These are phyloP conservation scores for Melanotaenia boesemani DNA, from an alignment of 2,797 vertebrate species.

Conservation along the genomic window DNA sequence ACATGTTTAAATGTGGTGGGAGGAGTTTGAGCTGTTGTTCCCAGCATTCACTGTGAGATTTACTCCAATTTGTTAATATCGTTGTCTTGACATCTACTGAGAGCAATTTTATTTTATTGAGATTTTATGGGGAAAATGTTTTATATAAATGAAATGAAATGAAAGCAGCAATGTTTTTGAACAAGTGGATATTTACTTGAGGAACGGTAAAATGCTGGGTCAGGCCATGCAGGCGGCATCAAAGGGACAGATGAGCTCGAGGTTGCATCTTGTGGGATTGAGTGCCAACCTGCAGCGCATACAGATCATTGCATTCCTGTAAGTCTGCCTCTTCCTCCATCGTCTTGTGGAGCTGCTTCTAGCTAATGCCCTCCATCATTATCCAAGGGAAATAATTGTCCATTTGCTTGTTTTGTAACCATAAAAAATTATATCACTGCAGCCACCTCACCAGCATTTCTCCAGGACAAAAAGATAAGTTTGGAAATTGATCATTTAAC, in stretches of 20 bases:
- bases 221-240: conserved; percentile 35
- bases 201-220: conserved; percentile 45
- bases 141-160: conserved; percentile 77
- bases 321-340: conserved; percentile 44
- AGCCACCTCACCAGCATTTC: conserved; percentile 63
- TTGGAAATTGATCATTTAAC: conserved; percentile 2
- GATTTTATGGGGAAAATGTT: conserved; percentile 78
- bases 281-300: conserved; percentile 40
- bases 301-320: conserved; percentile 33
- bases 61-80: conserved; percentile 76
- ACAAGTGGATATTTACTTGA: conserved; percentile 65
- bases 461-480: conserved; percentile 47
- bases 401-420: not conserved
- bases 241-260: conserved; percentile 47
- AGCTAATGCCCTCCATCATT: conserved; percentile 28
- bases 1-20: conserved; percentile 41
- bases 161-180: conserved; percentile 70
- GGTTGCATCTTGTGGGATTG: conserved; percentile 56
- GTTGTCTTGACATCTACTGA: conserved; percentile 79
- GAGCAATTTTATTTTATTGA: conserved; percentile 83
- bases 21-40: conserved; percentile 65
- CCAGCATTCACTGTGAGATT: conserved; percentile 80
- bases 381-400: conserved; percentile 18
- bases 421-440: conserved; percentile 21
- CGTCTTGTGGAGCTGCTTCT: conserved; percentile 43